phyloP scores from a whole-genome alignment of 2,888 invertebrate genomes.

The Apocheima hispidaria region DNA sequence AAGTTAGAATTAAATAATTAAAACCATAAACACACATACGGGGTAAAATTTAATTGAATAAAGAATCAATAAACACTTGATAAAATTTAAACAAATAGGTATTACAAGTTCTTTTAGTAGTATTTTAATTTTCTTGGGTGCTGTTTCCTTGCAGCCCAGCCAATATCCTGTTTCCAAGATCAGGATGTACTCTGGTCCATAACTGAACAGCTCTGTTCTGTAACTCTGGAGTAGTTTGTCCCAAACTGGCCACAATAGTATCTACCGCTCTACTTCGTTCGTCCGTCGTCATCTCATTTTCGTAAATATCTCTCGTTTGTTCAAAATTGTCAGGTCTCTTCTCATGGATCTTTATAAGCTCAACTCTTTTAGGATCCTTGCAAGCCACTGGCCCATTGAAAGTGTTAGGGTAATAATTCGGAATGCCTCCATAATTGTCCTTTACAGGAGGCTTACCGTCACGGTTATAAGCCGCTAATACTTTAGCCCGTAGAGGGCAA shows the following conservation, averaged over 20 bases:
- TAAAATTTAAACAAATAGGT: no score
- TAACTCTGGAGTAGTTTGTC: slow-evolving; percentile 87
- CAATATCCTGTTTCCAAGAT: slow-evolving; percentile 20
- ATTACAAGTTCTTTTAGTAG: neutral
- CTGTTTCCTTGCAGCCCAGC: slow-evolving; percentile 5
- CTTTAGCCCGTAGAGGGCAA: slow-evolving; percentile 90
- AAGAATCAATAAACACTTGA: no score
- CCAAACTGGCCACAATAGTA: slow-evolving; percentile 91
- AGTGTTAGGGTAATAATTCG: slow-evolving; percentile 97
- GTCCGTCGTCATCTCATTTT: slow-evolving; percentile 89
- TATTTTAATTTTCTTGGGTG: neutral
- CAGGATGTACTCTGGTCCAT: slow-evolving; percentile 20
- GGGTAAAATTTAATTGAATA: no score
- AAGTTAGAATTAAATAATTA: no score
- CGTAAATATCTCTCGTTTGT: slow-evolving; percentile 88
- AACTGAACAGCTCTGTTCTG: slow-evolving; percentile 26
- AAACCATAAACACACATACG: no score
- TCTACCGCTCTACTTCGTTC: slow-evolving; percentile 89
- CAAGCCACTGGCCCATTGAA: slow-evolving; percentile 92
- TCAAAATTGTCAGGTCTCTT: slow-evolving; percentile 95
- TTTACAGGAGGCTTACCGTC: slow-evolving; percentile 91
- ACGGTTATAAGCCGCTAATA: slow-evolving; percentile 90
- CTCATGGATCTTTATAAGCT: slow-evolving; percentile 80
- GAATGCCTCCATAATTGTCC: slow-evolving; percentile 93
- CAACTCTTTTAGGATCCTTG: slow-evolving; percentile 81